Conservation (phyloP, 2,113 vertebrate genomes). For the Cyanoderma ruficeps region DNA sequence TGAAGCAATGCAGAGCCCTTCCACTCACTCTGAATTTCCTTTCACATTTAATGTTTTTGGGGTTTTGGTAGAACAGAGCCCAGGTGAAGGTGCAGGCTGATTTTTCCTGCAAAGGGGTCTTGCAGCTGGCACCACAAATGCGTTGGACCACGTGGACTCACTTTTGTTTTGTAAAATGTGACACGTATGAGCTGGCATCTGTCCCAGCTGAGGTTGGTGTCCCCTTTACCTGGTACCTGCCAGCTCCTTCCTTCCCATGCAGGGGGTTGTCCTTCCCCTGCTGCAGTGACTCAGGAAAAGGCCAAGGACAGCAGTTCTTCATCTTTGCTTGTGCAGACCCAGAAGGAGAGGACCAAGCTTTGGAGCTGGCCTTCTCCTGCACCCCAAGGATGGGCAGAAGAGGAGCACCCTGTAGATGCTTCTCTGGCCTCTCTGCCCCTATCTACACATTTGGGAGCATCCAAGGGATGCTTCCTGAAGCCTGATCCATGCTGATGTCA, state of each 20-base stretch:
- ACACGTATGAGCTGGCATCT: rapidly evolving
- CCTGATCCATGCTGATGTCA: background rate
- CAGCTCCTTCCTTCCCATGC: rapidly evolving
- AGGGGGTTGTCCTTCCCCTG: rapidly evolving
- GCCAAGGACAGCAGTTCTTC: background rate
- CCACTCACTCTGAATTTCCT: background rate
- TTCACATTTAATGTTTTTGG: background rate
- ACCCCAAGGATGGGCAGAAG: background rate
- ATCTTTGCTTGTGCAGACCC: background rate
- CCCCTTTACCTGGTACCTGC: background rate
- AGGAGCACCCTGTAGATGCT: too few relatives aligned
- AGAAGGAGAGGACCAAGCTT: background rate
- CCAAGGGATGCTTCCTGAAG: background rate
- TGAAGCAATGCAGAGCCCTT: background rate
- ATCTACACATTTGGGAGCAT: background rate
- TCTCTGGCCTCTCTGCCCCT: background rate
- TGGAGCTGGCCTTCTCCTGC: rapidly evolving
- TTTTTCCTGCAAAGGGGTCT: background rate
- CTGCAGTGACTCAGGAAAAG: background rate
- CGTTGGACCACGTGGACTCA: rapidly evolving
- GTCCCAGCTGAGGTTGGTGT: background rate
- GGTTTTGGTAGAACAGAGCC: background rate
- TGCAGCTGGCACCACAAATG: background rate
- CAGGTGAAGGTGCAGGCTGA: background rate
- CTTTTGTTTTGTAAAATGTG: background rate